Evolutionary conservation across 2,797 vertebrate genomes (phyloP), one percentile per base, ranked within the genome.

Genomic region (Ptychadena robeensis): DNA sequence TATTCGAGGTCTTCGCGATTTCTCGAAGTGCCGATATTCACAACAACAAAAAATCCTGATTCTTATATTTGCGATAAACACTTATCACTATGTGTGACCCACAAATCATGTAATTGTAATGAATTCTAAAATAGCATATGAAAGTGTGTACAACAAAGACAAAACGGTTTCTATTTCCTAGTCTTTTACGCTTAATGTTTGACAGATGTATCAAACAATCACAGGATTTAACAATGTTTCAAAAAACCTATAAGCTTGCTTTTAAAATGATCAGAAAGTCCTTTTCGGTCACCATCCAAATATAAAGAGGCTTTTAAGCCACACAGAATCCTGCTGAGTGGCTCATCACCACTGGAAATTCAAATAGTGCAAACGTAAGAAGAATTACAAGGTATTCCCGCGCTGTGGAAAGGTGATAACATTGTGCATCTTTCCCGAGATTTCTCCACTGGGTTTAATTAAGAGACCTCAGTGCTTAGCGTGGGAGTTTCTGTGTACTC

Each of bases 361-460:
- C 82, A 85, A 85, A 85, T 80, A 70, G 53, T 85, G 82, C 78
- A 57, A 80, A 35, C 68, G 63, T 80, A 75, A 79, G 82, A 74
- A 74, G 65, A 80, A 80, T 69, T 79, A 22, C 0, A 40, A 76
- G 72, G 78, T 76, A 85, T 85, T 85, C 82, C 82, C 72, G 78
- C 82, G 72, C 78, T 85, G 78, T 66, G n/a, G 37, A 65, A 53
- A 70, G 65, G 69, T 70, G 82, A 85, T 85, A 80, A 85, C 82
- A 85, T 85, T 85, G 78, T 80, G 82, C 78, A 80, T 85, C 82
- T 80, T 76, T 64, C 44, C 65, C 38, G 31, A 76, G 66, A 80
- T 85, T 85, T 80, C 77, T 85, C 82, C 82, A 59, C 82, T 85
- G 82, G 82, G 82, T 80, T 85, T 85, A 85, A 85, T 85, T 85